These are phyloP conservation scores for Calypte anna DNA, from an alignment of 2,113 vertebrate genomes.

Conservation along the genomic window DNA sequence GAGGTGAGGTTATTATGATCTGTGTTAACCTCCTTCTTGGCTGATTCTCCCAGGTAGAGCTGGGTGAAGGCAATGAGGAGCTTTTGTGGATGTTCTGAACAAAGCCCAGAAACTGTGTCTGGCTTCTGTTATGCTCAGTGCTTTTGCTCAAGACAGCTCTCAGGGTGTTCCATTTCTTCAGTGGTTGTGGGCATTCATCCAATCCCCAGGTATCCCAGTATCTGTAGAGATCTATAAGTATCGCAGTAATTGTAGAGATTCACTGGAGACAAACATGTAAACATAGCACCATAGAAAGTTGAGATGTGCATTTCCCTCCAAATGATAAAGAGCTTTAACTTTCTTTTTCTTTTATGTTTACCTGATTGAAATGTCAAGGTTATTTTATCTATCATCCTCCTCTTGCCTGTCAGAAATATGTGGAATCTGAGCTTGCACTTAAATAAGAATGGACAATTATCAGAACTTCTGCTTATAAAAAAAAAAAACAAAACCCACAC, in stretches of 20 bases:
- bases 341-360: not conserved
- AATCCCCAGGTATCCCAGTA: not conserved
- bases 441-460: not conserved
- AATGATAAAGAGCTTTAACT: not conserved
- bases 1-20: too few relatives aligned
- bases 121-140: not conserved
- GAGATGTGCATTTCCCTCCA: not conserved
- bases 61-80: not conserved
- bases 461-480: not conserved
- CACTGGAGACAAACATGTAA: not conserved
- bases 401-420: not conserved
- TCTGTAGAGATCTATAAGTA: not conserved
- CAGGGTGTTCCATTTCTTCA: not conserved
- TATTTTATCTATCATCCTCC: not conserved
- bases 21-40: not conserved
- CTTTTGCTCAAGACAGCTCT: not conserved
- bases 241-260: not conserved
- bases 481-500: not conserved
- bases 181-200: fast-evolving
- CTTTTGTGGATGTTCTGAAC: not conserved
- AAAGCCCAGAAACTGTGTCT: not conserved
- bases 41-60: not conserved
- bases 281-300: not conserved
- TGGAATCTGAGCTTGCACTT: not conserved
- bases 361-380: not conserved